Base-by-base conservation (phyloP, 37 sponge, comb jelly and placozoan species). In the Beroe forskalii region DNA sequence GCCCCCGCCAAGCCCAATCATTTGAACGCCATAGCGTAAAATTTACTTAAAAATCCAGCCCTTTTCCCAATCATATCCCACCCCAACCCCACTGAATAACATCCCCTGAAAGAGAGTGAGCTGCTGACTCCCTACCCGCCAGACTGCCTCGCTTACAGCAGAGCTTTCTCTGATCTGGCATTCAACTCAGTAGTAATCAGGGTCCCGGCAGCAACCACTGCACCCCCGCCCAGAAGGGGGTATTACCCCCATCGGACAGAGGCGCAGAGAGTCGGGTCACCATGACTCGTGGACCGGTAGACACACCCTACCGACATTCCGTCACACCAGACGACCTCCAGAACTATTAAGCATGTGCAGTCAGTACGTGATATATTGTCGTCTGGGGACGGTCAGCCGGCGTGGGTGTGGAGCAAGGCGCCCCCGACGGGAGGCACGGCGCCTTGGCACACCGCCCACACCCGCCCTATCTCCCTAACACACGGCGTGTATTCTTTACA, bases 151-250 rank as follows among this genome's bases (percentile, higher is more conserved):
- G 17, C 72, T 69, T 14, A 32, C 72, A 28, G 72, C 72, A 36
- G 72, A 69, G 72, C 72, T 35, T 69, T 69, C 72, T 69, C 72
- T 69, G 39, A 69, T 69, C 72, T 69, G 72, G 39, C 72, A 36
- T 69, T 69, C 66, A 69, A 69, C 72, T 69, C 32, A 37, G 72
- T 69, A 36, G 19, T 17, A 69, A 69, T 33, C 72, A 36, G 72
- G 72, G 38, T 2, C 27, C 72, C 38, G 32, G 72, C 72, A 19
- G 14, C 72, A 17, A 36, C 72, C 72, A 35, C 39, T 30, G 6
- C 66, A 24, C 2, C 4, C 3, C 20, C 66, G 2, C 4, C 28
- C 4, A 4, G 66, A 63, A 63, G 66, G 20, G 2, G 20, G 28
- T 30, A 4, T 30, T 4, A 63, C 66, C 66, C 66, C 66, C 66